Percentiles rank a stretch among this genome's conserved stretches.
phyloP scores from a whole-genome alignment of 2,888 invertebrate species.

The Chaetoderma sp. region DNA sequence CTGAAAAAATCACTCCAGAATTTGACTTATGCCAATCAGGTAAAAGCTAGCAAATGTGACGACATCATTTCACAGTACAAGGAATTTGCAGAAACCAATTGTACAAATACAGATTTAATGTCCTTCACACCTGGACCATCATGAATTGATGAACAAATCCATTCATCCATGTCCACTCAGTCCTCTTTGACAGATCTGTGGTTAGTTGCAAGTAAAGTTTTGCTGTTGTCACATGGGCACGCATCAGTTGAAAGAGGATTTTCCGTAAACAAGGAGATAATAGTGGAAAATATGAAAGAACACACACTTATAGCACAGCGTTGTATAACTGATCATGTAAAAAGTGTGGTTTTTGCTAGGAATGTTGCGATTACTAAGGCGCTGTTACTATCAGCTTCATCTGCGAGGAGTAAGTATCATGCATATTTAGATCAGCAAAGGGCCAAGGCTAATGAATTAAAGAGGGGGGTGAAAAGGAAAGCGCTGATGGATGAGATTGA shows the following conservation, averaged over 20 bases:
- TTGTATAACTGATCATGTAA: background rate
- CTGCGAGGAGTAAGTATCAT: background rate
- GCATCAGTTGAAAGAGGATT: conserved; percentile 22
- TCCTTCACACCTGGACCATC: too few relatives aligned
- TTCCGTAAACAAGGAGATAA: conserved; percentile 15
- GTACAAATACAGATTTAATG: too few relatives aligned
- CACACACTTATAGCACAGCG: background rate
- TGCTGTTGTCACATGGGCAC: conserved; percentile 23
- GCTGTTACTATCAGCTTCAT: background rate
- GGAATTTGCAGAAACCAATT: background rate
- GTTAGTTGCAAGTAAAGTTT: conserved; percentile 5
- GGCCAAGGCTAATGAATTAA: background rate
- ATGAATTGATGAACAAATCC: conserved; percentile 16
- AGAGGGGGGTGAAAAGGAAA: background rate
- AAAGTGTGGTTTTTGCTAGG: background rate
- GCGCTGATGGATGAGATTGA: background rate
- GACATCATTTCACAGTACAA: background rate
- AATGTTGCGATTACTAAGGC: background rate
- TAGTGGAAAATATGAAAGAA: conserved; percentile 6
- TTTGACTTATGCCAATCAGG: background rate
- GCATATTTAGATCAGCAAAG: background rate
- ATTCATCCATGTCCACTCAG: background rate
- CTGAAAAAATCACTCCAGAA: conserved; percentile 1
- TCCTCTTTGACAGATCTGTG: conserved; percentile 6
- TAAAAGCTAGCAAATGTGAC: background rate